Evolutionary conservation across 2,113 vertebrate genomes (phyloP).

Genomic region (Dipodomys ordii): DNA sequence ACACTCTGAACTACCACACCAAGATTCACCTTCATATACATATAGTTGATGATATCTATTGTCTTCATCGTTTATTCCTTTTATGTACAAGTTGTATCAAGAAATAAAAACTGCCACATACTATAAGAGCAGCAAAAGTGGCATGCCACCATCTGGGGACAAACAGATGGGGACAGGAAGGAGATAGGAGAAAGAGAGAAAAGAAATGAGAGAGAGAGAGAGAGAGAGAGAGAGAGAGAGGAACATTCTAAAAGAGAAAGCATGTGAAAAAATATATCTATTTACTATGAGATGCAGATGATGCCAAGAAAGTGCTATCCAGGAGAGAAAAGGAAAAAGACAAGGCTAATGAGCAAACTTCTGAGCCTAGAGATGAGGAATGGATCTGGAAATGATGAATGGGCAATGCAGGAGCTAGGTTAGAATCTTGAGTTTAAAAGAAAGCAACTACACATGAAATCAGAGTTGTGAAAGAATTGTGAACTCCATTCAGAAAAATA

Average conservation of each 20-base stretch:
- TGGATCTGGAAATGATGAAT: background rate
- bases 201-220: too few species aligned
- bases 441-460: slow-evolving; percentile 23
- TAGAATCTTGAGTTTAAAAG: background rate
- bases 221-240: too few species aligned
- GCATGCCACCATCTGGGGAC: background rate
- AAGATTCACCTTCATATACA: background rate
- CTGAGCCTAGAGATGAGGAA: background rate
- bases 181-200: too few species aligned
- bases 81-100: background rate
- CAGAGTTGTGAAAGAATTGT: background rate
- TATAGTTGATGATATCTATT: background rate
- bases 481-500: background rate
- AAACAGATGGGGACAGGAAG: background rate
- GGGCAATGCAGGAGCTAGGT: background rate
- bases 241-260: background rate
- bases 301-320: background rate
- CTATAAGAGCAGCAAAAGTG: background rate
- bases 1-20: background rate
- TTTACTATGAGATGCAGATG: background rate
- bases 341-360: background rate
- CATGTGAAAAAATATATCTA: background rate
- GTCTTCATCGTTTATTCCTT: background rate
- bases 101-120: background rate
- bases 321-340: background rate